Conservation (phyloP, 64 coral and sea anemone genomes). For the Stichodactyla mertensii region DNA sequence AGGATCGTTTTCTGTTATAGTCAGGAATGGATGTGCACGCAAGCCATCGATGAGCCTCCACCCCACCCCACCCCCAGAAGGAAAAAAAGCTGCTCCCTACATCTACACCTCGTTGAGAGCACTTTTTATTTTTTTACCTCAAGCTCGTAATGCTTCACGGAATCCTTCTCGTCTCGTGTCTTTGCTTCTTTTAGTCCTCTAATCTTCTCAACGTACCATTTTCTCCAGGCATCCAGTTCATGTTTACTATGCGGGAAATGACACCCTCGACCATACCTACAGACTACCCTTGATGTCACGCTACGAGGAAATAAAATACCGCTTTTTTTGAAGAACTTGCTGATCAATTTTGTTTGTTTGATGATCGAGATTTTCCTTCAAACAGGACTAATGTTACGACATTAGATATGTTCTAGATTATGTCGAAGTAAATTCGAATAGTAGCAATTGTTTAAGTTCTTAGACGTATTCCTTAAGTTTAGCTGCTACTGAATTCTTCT, state of each 20-base stretch:
- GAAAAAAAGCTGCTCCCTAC: neutral
- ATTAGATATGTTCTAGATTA: no score
- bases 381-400: no score
- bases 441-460: no score
- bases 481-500: no score
- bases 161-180: neutral
- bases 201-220: neutral
- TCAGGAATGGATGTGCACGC: no score
- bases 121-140: neutral
- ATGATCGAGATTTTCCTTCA: no score
- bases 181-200: neutral
- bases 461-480: no score
- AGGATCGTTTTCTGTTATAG: no score
- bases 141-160: neutral
- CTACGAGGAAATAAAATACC: neutral
- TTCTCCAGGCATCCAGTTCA: slow-evolving; percentile 33
- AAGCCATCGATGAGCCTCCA: no score
- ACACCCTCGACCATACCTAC: slow-evolving; percentile 45
- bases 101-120: neutral
- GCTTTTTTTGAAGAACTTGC: neutral
- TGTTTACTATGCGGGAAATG: slow-evolving; percentile 23
- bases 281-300: slow-evolving; percentile 12
- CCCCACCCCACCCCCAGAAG: no score
- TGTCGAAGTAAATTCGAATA: no score
- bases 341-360: no score